phyloP scores from a whole-genome alignment of 2,888 invertebrate species.

The Nemotelus pantherinus region DNA sequence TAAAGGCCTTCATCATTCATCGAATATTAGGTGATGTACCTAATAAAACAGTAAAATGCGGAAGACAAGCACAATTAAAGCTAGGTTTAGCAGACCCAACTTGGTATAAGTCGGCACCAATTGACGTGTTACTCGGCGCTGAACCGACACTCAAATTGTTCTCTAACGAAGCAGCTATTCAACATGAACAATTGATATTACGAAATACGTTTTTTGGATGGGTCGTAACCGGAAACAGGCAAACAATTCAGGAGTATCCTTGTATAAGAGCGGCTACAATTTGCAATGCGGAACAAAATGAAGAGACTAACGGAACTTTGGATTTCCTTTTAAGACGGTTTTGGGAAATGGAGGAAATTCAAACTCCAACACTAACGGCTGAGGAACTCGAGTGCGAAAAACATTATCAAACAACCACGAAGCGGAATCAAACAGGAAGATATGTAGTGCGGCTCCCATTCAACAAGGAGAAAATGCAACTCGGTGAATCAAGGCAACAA shows the following conservation, averaged over 20 bases:
- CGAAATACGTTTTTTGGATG: background rate
- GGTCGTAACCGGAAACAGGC: background rate
- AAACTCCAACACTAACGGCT: background rate
- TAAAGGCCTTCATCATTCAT: background rate
- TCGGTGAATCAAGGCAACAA: background rate
- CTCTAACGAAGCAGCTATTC: background rate
- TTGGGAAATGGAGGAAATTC: background rate
- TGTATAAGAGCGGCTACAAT: background rate
- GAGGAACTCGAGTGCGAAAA: background rate
- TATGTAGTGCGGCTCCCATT: background rate
- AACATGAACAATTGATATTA: background rate
- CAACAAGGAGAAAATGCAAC: background rate
- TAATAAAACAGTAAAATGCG: background rate
- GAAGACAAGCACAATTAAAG: background rate
- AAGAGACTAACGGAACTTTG: background rate
- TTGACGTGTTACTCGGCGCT: background rate
- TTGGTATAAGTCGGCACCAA: background rate
- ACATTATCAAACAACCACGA: background rate
- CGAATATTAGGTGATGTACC: background rate
- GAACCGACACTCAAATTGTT: background rate
- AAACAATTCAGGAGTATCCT: background rate
- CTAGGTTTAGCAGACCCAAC: background rate
- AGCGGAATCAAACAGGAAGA: background rate
- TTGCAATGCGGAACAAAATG: background rate
- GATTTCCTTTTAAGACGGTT: background rate